Percentiles rank a stretch among this genome's conserved stretches.
Evolutionary conservation across 1,140 invertebrate species (phyloP).

Genomic region (Chelonus insularis): DNA sequence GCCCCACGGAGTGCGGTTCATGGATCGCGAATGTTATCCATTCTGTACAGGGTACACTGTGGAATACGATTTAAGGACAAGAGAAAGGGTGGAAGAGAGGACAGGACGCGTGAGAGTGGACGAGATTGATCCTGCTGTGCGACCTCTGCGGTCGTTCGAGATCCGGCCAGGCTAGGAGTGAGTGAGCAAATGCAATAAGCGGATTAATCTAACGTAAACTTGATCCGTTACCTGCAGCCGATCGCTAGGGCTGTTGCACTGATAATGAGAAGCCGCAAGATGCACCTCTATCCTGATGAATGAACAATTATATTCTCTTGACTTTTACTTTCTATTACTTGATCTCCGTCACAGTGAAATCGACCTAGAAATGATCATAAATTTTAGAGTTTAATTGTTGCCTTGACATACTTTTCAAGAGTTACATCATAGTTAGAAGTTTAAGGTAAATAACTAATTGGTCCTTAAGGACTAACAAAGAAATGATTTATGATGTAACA

Average conservation of each 20-base stretch:
- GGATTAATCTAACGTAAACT: constrained; percentile 5
- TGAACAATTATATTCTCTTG: no score
- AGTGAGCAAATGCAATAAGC: constrained; percentile 6
- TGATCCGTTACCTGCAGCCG: not conserved
- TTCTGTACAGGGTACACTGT: not conserved
- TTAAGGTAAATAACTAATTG: no score
- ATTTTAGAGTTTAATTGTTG: no score
- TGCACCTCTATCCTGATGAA: no score
- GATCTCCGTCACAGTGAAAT: no score
- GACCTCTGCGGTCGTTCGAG: constrained; percentile 8
- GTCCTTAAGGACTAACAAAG: no score
- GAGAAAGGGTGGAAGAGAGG: constrained; percentile 5
- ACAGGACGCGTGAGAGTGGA: constrained; percentile 11
- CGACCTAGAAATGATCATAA: no score
- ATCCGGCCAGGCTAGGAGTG: not conserved
- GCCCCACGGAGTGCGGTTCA: constrained; percentile 1
- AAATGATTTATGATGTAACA: no score
- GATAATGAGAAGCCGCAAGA: not conserved
- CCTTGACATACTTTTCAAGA: no score
- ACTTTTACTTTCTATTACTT: no score
- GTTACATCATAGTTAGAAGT: no score
- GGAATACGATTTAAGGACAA: constrained; percentile 12
- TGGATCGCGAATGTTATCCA: constrained; percentile 1
- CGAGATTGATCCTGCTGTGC: constrained; percentile 13
- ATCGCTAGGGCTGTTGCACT: not conserved